These are phyloP conservation scores for Furcifer pardalis DNA, from an alignment of 2,797 vertebrate genomes.

Conservation along the genomic window DNA sequence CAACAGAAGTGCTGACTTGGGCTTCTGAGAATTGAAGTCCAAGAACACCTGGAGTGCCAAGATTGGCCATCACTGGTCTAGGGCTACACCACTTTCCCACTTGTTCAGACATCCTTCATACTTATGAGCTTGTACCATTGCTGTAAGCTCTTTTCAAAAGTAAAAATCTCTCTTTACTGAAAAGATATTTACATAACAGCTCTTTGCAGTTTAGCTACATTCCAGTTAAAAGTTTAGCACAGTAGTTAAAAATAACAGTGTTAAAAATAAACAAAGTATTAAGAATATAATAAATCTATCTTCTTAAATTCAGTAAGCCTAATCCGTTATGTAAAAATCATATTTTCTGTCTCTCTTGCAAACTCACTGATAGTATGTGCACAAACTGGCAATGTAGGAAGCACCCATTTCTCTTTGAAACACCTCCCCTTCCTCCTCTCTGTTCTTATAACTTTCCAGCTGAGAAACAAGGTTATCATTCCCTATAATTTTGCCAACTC, in stretches of 20 bases:
- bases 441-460: not conserved
- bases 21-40: too few relatives aligned
- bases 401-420: not conserved
- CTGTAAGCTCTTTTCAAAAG: not conserved
- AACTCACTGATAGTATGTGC: not conserved
- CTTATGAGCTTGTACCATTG: not conserved
- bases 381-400: not conserved
- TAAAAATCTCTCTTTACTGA: not conserved
- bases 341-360: not conserved
- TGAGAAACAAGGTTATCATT: not conserved
- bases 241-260: not conserved
- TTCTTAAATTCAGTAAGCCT: not conserved
- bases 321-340: not conserved
- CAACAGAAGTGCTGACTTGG: too few relatives aligned
- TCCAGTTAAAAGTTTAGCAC: not conserved
- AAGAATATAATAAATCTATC: not conserved
- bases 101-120: too few relatives aligned
- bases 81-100: not conserved
- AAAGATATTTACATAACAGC: not conserved
- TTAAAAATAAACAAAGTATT: not conserved
- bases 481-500: constrained; percentile 8
- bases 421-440: not conserved
- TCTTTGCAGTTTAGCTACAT: not conserved
- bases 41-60: too few relatives aligned
- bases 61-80: too few relatives aligned